Evolutionary conservation across 2,888 invertebrate genomes (phyloP), one percentile per base, ranked within the genome.

Genomic region (Spisula solida): DNA sequence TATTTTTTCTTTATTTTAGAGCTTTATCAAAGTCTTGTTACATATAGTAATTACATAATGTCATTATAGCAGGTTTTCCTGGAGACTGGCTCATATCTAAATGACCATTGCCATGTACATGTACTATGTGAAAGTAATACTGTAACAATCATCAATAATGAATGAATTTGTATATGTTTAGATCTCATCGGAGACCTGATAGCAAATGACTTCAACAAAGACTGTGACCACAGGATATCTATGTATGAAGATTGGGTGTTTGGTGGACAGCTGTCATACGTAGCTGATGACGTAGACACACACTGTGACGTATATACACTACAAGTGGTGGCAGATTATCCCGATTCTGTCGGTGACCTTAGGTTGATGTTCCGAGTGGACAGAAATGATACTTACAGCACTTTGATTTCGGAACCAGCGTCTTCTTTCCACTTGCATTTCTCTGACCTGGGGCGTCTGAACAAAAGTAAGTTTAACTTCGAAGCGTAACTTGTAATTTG

Each of bases 211-310:
- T 55, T n/a, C 55, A 66, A 82, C 66, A 47, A 82, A 60, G 51
- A 14, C 6, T 82, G 82, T 82, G n/a, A 31, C 14, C 0, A 6
- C 2, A n/a, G 60, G 12, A 56, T 82, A 82, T 82, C 82, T n/a
- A 82, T 82, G 82, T 82, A 82, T 55, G 55, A 82, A 10, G 82
- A 66, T 60, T 82, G 60, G 82, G 60, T 82, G 12, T 82, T 82
- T 41, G 82, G 41, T 41, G 82, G 82, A 41, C 34, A 82, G 29
- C 29, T 82, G 60, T 60, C 66, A n/a, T 82, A 82, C n/a, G 20
- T 41, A 31, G 29, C 47, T 41, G 82, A 47, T 2, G 66, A 56
- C n/a, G 20, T n/a, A 20, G 41, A 25, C 41, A 31, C 18, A 18
- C 41, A 60, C n/a, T 82, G 82, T 31, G 66, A 82, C n/a, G 18